phyloP scores from a whole-genome alignment of 2,113 vertebrate genomes.

The Leptobrachium leishanense region DNA sequence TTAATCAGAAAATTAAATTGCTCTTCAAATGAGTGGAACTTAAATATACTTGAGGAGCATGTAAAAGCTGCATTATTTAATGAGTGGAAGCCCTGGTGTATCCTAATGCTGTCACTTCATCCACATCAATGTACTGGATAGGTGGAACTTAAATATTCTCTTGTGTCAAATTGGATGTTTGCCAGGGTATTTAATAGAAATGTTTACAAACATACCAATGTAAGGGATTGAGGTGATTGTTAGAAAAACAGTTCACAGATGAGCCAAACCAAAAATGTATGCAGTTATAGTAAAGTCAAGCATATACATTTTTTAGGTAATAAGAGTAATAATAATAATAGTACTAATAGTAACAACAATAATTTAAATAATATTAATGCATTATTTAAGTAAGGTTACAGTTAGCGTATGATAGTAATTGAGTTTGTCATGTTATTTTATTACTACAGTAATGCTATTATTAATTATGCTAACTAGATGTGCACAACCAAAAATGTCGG shows the following conservation, averaged over 20 bases:
- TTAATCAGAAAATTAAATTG: background rate
- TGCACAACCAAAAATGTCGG: no score
- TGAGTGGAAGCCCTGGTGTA: background rate
- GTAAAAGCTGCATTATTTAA: background rate
- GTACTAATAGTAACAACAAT: no score
- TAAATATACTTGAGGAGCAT: background rate
- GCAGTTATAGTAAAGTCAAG: no score
- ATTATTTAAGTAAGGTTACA: no score
- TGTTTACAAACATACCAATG: background rate
- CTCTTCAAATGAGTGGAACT: background rate
- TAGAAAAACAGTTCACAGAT: background rate
- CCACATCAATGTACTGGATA: constrained; percentile 4
- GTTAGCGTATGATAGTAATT: no score
- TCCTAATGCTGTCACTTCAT: background rate
- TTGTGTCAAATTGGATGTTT: background rate
- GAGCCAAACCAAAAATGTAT: no score
- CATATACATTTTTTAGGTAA: no score
- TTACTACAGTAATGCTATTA: no score
- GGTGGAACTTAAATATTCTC: constrained; percentile 17
- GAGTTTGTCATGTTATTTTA: no score
- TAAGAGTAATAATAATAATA: no score
- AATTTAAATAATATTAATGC: no score
- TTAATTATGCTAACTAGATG: no score
- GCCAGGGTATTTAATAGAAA: background rate
- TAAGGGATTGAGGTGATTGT: background rate